A percentile compares a stretch with the other conserved stretches of the same genome.
phyloP scores from a whole-genome alignment of 2,113 vertebrate species.

The Orthochromis indermauri region DNA sequence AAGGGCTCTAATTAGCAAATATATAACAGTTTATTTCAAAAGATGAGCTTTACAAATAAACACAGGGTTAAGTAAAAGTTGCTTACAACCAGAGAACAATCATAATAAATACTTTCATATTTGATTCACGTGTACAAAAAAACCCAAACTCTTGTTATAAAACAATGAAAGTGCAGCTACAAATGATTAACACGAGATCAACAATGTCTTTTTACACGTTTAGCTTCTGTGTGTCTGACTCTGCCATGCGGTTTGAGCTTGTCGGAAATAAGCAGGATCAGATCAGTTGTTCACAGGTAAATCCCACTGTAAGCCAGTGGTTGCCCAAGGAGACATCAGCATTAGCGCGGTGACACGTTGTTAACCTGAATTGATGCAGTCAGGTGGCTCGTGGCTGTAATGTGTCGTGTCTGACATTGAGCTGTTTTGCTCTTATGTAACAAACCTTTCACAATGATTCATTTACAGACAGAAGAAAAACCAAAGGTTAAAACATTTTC shows the following conservation, averaged over 20 bases:
- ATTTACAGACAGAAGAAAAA: background rate
- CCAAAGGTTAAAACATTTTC: background rate
- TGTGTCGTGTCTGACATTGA: background rate
- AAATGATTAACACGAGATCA: background rate
- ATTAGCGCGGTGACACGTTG: conserved; percentile 19
- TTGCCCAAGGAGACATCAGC: conserved; percentile 26
- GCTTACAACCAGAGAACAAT: background rate
- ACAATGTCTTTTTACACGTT: background rate
- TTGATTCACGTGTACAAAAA: conserved; percentile 28
- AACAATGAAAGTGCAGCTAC: conserved; percentile 18
- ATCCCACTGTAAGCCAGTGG: conserved; percentile 50
- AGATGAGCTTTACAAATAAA: background rate
- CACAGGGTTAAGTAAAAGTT: background rate
- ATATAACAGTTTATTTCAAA: background rate
- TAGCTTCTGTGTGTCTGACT: background rate
- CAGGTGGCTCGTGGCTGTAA: background rate
- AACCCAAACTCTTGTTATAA: background rate
- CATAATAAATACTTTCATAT: background rate
- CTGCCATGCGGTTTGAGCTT: conserved; percentile 11
- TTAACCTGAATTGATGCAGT: background rate
- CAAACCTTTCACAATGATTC: background rate
- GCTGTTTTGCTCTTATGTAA: background rate
- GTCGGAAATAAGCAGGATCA: conserved; percentile 52
- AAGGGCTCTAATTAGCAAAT: background rate
- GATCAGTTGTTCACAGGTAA: conserved; percentile 41